Evolutionary conservation across 2,888 invertebrate species (phyloP).

Genomic region (Neuroscelio doddi): DNA sequence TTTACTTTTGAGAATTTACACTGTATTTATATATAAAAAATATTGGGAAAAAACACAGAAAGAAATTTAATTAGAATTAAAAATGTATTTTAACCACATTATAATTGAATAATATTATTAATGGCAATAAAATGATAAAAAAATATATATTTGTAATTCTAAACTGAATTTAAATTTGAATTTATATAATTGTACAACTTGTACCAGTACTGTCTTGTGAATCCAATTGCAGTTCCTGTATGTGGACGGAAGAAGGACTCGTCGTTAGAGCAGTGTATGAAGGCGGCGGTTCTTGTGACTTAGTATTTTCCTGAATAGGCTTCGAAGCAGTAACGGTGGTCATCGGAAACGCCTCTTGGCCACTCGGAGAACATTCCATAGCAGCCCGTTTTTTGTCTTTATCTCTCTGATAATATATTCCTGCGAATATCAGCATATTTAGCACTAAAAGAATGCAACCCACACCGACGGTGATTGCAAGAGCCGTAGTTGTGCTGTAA

Average conservation of each 20-base stretch:
- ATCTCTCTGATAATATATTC: constrained; percentile 83
- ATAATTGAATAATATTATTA: no score
- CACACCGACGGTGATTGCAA: constrained; percentile 84
- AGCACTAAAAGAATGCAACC: constrained; percentile 82
- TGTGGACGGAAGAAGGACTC: constrained; percentile 58
- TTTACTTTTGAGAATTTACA: no score
- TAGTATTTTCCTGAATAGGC: constrained; percentile 65
- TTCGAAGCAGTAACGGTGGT: constrained; percentile 70
- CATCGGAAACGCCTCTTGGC: constrained; percentile 69
- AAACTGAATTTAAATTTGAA: no score
- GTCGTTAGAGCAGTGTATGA: constrained; percentile 74
- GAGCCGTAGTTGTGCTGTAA: constrained; percentile 84
- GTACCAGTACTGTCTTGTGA: constrained; percentile 29
- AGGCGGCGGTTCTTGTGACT: constrained; percentile 72
- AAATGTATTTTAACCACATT: no score
- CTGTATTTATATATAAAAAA: no score
- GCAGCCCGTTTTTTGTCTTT: constrained; percentile 72
- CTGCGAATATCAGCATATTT: constrained; percentile 84
- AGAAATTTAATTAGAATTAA: no score
- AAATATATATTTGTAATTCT: no score
- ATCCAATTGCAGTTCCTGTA: constrained; percentile 35
- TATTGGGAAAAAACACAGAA: no score
- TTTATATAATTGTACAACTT: no score
- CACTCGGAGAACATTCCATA: constrained; percentile 61
- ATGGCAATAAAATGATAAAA: no score